Conservation (phyloP, 2,888 invertebrate genomes). For the Sussaba pulchella region DNA sequence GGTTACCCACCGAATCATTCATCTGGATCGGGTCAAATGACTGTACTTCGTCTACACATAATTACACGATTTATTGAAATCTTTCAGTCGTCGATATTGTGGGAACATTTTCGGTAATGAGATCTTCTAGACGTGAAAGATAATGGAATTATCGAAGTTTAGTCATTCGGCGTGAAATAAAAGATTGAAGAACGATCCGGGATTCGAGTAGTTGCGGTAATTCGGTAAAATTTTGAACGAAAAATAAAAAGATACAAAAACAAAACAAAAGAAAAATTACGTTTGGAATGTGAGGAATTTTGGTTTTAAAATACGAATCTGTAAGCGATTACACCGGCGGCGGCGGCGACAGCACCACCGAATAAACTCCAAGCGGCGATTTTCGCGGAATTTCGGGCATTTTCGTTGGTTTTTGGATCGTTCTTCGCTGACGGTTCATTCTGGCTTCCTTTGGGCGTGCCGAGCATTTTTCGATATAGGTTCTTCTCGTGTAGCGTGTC, state of each 20-base stretch:
- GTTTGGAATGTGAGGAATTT: too few relatives aligned
- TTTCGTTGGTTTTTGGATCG: conserved; percentile 56
- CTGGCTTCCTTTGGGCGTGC: conserved; percentile 75
- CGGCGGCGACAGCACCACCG: conserved; percentile 88
- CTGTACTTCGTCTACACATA: conserved; percentile 5
- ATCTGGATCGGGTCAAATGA: neutral
- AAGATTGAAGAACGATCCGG: too few relatives aligned
- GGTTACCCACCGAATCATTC: neutral
- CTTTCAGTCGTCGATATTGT: neutral
- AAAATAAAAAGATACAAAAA: too few relatives aligned
- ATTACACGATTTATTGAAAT: conserved; percentile 56
- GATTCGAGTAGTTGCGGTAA: too few relatives aligned
- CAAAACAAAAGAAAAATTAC: too few relatives aligned
- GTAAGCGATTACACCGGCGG: conserved; percentile 91
- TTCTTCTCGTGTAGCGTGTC: conserved; percentile 88
- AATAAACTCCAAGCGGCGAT: conserved; percentile 89
- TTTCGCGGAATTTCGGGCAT: conserved; percentile 77
- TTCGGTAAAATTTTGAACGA: too few relatives aligned
- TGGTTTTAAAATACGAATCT: conserved; percentile 84
- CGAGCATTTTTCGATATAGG: conserved; percentile 89
- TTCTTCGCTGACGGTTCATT: conserved; percentile 50
- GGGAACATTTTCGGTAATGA: conserved; percentile 32
- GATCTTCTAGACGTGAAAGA: too few relatives aligned
- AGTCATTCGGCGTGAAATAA: too few relatives aligned
- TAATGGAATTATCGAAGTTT: too few relatives aligned